phyloP scores from a whole-genome alignment of 2,113 vertebrate genomes.

The Alaudala cheleensis region DNA sequence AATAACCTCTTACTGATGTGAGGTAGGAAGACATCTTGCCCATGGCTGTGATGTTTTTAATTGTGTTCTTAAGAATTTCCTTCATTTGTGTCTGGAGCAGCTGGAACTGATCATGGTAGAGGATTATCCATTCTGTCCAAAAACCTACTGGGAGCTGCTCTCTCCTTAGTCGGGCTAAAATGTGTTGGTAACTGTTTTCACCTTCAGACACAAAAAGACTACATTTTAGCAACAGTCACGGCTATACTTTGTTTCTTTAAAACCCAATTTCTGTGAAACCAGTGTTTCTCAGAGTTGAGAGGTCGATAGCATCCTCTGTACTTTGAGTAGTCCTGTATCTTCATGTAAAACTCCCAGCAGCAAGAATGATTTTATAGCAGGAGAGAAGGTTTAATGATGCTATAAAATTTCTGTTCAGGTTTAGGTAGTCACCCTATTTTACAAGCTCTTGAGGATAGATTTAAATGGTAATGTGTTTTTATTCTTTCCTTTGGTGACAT shows the following conservation, averaged over 20 bases:
- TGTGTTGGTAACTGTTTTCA: not conserved
- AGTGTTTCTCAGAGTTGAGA: not conserved
- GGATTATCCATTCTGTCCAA: not conserved
- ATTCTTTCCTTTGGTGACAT: not conserved
- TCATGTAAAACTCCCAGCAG: not conserved
- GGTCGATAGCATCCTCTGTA: not conserved
- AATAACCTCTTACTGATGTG: not conserved
- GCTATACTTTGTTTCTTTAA: not conserved
- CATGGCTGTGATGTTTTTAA: not conserved
- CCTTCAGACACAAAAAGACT: not conserved
- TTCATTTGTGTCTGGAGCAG: not conserved
- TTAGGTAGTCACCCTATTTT: not conserved
- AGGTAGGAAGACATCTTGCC: not conserved
- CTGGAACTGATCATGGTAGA: not conserved
- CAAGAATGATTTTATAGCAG: not conserved
- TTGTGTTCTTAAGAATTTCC: not conserved
- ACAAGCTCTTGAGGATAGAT: not conserved
- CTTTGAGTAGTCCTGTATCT: not conserved
- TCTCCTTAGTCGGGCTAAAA: not conserved
- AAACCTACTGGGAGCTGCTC: not conserved
- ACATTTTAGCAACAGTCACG: not conserved
- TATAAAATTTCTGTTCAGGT: not conserved
- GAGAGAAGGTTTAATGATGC: not conserved
- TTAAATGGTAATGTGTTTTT: conserved; percentile 6
- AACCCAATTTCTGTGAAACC: not conserved